Conservation (phyloP, 2,113 vertebrate species). For the Carassius gibelio region DNA sequence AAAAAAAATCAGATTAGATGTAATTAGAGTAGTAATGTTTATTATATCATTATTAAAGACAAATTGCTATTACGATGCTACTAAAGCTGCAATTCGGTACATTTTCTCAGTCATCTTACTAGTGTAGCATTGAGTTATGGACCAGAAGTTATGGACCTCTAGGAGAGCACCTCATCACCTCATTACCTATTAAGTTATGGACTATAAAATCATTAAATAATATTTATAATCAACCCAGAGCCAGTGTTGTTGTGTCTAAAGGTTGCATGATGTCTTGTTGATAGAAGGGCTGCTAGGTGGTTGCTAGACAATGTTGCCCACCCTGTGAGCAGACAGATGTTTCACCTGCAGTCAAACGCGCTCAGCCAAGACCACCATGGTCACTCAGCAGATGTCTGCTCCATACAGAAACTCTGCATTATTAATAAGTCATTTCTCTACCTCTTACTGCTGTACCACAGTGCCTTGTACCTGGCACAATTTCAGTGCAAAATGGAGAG, state of each 20-base stretch:
- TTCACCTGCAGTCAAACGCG: constrained; percentile 64
- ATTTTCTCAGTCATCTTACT: too few species aligned
- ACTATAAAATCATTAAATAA: neutral
- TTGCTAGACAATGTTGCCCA: constrained; percentile 31
- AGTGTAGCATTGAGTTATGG: neutral
- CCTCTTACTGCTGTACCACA: neutral
- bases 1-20: neutral
- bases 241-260: constrained; percentile 19
- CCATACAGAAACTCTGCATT: constrained; percentile 48
- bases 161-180: too few species aligned
- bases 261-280: constrained; percentile 27
- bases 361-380: constrained; percentile 64
- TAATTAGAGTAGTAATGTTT: neutral
- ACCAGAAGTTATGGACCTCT: too few species aligned
- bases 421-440: constrained; percentile 59
- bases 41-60: neutral
- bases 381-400: constrained; percentile 58
- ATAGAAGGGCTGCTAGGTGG: constrained; percentile 38
- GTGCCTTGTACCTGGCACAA: constrained; percentile 14
- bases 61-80: neutral
- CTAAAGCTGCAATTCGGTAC: neutral
- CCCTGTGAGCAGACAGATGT: constrained; percentile 64
- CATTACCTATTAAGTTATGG: too few species aligned
- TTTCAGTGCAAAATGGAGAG: constrained; percentile 15
- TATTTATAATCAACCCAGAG: constrained; percentile 5